Percentiles rank a stretch among this genome's conserved stretches.
Conservation (phyloP, 1,140 invertebrate genomes). For the Thaumatotibia leucotreta region DNA sequence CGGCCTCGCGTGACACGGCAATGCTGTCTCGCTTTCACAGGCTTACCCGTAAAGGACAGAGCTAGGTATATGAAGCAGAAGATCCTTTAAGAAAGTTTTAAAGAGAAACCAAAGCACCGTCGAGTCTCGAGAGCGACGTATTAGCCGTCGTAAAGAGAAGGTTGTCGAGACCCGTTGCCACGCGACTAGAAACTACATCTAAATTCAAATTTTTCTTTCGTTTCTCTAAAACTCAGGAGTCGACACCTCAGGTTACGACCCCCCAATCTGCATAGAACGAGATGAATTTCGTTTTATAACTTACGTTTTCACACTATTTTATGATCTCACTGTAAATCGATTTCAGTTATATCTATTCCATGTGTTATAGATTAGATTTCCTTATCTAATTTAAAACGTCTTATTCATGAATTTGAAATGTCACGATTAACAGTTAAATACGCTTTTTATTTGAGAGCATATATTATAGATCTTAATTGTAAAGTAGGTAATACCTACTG, state of each 20-base stretch:
- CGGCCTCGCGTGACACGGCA: background rate
- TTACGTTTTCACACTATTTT: conserved; percentile 38
- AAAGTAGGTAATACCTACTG: background rate
- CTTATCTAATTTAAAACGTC: background rate
- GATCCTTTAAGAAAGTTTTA: background rate
- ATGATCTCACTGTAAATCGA: conserved; percentile 24
- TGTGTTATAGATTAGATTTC: conserved; percentile 14
- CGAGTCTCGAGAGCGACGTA: conserved; percentile 52
- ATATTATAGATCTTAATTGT: background rate
- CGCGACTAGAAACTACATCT: conserved; percentile 51
- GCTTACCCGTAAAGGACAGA: background rate
- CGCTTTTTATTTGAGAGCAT: background rate
- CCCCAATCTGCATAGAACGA: conserved; percentile 42
- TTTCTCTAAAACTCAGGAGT: conserved; percentile 16
- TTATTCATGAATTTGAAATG: background rate
- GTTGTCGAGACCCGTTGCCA: conserved; percentile 50
- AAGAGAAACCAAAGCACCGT: background rate
- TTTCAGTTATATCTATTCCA: conserved; percentile 21
- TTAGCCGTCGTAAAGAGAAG: conserved; percentile 66
- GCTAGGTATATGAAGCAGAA: background rate
- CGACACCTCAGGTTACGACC: conserved; percentile 34
- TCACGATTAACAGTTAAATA: background rate
- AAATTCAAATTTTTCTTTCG: conserved; percentile 63
- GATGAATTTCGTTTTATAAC: conserved; percentile 48
- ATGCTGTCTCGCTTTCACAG: background rate